A percentile compares a stretch with the other conserved stretches of the same genome.
Conservation (phyloP, 2,797 vertebrate genomes). For the Bucorvus abyssinicus region DNA sequence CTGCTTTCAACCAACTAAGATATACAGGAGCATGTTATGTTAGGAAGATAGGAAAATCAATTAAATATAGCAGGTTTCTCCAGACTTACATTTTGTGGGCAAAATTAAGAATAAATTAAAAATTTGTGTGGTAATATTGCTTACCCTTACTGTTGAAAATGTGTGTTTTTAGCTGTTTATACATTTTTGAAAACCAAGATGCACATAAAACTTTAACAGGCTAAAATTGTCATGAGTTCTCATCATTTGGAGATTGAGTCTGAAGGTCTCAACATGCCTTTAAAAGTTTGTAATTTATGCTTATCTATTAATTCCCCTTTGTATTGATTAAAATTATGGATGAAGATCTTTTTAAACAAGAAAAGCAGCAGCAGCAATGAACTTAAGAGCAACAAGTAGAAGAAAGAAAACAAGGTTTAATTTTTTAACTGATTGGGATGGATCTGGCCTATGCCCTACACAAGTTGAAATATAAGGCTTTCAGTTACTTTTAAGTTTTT, state of each 20-base stretch:
- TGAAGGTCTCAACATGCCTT: background rate
- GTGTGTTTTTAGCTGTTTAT: background rate
- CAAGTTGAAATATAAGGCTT: background rate
- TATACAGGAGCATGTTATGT: background rate
- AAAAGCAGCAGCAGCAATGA: background rate
- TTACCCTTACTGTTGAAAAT: background rate
- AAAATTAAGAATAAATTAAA: background rate
- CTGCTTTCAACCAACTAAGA: background rate
- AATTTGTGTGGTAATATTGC: background rate
- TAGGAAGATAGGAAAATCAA: background rate
- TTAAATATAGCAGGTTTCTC: background rate
- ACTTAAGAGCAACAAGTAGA: background rate
- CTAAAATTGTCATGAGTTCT: background rate
- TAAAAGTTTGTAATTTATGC: background rate
- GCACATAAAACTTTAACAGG: background rate
- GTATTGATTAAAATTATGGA: background rate
- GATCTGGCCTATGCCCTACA: background rate
- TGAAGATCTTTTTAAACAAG: background rate
- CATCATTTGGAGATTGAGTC: background rate
- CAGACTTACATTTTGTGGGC: background rate
- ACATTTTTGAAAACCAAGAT: background rate
- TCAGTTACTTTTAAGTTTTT: background rate
- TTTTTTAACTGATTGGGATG: background rate
- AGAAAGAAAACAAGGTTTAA: background rate
- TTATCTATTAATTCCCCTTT: background rate